These are phyloP conservation scores for Micrastur ruficollis DNA, from an alignment of 2,797 vertebrate genomes.

Conservation along the genomic window DNA sequence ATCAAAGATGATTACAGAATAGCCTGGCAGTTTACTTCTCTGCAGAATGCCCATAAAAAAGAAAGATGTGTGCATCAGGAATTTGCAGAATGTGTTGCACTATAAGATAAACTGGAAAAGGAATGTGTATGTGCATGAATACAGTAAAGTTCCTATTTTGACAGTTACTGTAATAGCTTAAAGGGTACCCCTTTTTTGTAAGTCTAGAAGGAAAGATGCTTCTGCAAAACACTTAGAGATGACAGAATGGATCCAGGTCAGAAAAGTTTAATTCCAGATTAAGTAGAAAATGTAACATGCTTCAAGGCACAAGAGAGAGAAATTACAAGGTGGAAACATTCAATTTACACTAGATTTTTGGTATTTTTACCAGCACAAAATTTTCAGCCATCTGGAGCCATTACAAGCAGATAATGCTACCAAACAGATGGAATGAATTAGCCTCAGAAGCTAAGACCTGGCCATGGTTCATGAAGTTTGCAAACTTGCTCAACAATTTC, in stretches of 20 bases:
- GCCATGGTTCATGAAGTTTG: background rate
- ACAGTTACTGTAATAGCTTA: background rate
- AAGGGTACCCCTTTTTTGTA: background rate
- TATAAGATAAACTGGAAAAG: slow-evolving; percentile 61
- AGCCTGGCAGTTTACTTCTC: slow-evolving; percentile 36
- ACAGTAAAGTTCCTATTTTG: background rate
- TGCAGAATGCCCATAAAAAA: slow-evolving; percentile 68
- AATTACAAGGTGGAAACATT: background rate
- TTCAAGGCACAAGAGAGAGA: slow-evolving; percentile 17
- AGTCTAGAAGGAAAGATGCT: background rate
- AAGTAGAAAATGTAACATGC: background rate
- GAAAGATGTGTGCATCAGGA: slow-evolving; percentile 50
- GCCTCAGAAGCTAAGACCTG: background rate
- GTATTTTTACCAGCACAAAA: background rate
- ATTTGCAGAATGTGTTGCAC: slow-evolving; percentile 47
- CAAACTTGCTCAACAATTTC: background rate
- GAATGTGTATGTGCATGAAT: slow-evolving; percentile 26
- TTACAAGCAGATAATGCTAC: background rate
- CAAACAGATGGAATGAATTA: background rate
- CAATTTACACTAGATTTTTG: background rate
- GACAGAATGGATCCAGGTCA: background rate
- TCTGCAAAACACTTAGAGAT: background rate
- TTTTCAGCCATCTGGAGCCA: background rate
- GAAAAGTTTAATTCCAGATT: background rate
- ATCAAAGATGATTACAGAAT: slow-evolving; percentile 64